Evolutionary conservation across 1,140 invertebrate genomes (phyloP).

Genomic region (Trigoniulus corallinus): DNA sequence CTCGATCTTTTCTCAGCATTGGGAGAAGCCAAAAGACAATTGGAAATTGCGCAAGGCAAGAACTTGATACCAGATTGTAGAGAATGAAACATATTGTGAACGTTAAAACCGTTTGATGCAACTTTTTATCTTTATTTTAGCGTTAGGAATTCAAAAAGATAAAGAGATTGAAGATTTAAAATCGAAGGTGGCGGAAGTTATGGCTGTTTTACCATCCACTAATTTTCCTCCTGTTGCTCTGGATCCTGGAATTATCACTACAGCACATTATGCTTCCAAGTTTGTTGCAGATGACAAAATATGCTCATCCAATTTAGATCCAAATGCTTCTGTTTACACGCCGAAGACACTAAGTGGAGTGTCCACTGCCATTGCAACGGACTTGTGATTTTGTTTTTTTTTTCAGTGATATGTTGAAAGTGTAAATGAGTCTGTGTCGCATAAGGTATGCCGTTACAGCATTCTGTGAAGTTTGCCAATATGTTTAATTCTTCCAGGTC

Average conservation of each 20-base stretch:
- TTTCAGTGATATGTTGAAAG: not conserved
- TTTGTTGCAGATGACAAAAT: conserved; percentile 15
- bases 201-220: conserved; percentile 67
- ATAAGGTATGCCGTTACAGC: no score
- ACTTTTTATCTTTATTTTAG: conserved; percentile 29
- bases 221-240: conserved; percentile 11
- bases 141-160: conserved; percentile 57
- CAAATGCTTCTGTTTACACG: conserved; percentile 80
- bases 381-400: no score
- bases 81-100: not conserved
- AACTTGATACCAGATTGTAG: conserved; percentile 14
- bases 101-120: not conserved
- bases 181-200: conserved; percentile 71
- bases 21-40: conserved; percentile 79
- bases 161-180: conserved; percentile 82
- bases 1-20: conserved; percentile 89
- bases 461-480: no score
- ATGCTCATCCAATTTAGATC: conserved; percentile 54
- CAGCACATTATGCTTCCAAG: conserved; percentile 12
- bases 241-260: conserved; percentile 18
- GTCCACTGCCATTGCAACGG: not conserved
- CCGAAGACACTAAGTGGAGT: conserved; percentile 36
- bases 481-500: no score
- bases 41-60: conserved; percentile 82
- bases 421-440: no score